A percentile compares a stretch with the other conserved stretches of the same genome.
Conservation (phyloP, 1,140 invertebrate genomes). For the Araneus ventricosus region DNA sequence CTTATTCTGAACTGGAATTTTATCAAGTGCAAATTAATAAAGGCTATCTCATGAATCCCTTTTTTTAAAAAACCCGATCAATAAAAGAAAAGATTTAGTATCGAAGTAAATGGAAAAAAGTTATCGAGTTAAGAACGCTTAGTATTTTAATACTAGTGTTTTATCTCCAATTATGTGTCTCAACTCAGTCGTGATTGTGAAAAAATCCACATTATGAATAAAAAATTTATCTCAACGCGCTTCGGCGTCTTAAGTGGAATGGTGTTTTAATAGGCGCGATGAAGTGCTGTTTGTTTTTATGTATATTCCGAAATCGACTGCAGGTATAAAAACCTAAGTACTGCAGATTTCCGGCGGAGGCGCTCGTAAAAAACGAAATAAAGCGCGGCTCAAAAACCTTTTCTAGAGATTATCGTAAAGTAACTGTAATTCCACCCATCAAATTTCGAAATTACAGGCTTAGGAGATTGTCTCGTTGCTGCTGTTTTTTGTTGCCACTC, state of each 20-base stretch:
- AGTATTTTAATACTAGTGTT: too few relatives aligned
- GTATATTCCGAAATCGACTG: not conserved
- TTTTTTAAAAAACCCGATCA: too few relatives aligned
- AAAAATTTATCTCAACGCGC: too few relatives aligned
- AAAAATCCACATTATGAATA: too few relatives aligned
- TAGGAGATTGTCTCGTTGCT: not conserved
- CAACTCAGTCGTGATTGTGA: too few relatives aligned
- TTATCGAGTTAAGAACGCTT: too few relatives aligned
- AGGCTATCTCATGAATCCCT: too few relatives aligned
- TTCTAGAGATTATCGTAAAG: not conserved
- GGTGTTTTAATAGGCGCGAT: not conserved
- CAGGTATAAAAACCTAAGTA: not conserved
- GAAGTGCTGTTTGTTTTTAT: not conserved
- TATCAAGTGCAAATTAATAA: too few relatives aligned
- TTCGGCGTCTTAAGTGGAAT: not conserved
- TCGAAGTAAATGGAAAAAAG: too few relatives aligned
- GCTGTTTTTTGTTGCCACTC: not conserved
- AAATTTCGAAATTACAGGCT: not conserved
- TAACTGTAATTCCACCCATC: not conserved
- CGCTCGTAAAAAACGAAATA: not conserved
- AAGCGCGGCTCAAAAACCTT: not conserved
- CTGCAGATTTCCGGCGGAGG: not conserved
- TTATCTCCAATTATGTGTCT: too few relatives aligned
- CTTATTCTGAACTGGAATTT: too few relatives aligned
- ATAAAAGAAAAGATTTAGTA: too few relatives aligned